phyloP scores from a whole-genome alignment of 2,888 invertebrate species.

The Callosobruchus maculatus region DNA sequence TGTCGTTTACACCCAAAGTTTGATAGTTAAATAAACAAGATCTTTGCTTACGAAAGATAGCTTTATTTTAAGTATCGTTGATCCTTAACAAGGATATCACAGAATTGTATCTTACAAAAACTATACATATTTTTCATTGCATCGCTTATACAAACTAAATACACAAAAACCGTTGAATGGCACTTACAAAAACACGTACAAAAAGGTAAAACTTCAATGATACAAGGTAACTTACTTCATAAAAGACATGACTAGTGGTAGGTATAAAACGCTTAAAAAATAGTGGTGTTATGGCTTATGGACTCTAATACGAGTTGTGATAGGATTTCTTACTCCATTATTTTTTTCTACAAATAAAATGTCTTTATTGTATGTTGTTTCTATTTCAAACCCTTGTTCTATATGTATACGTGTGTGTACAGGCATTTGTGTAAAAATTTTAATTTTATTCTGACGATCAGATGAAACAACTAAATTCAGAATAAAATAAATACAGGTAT shows the following conservation, averaged over 20 bases:
- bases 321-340: no score
- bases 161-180: constrained; percentile 22
- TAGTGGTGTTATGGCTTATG: not conserved
- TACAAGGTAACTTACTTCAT: not conserved
- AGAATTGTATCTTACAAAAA: constrained; percentile 42
- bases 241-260: not conserved
- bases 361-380: no score
- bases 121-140: constrained; percentile 25
- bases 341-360: no score
- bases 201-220: not conserved
- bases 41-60: not conserved
- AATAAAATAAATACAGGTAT: no score
- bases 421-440: no score
- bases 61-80: constrained; percentile 32
- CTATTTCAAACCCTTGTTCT: no score
- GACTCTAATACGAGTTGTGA: not conserved
- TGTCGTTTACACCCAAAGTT: no score
- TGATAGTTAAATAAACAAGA: no score
- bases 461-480: no score
- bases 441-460: no score
- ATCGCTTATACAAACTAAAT: constrained; percentile 15
- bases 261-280: not conserved
- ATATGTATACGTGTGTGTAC: no score
- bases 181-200: constrained; percentile 26
- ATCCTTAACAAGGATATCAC: constrained; percentile 41